Conservation (phyloP, 2,888 invertebrate genomes). For the Leuctra nigra region DNA sequence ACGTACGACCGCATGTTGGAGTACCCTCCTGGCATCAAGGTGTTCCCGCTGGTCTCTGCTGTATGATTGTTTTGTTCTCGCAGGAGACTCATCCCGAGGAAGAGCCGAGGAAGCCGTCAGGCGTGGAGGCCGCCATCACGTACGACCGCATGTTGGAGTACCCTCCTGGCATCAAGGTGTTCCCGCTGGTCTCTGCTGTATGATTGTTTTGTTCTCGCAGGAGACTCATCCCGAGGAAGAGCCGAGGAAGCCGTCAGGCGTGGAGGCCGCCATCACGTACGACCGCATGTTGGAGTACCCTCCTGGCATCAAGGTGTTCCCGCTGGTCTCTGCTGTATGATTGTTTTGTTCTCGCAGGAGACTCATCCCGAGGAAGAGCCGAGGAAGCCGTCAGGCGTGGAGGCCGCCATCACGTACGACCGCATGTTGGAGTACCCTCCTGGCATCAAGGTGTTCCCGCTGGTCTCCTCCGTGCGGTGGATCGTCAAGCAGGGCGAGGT, state of each 20-base stretch:
- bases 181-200: constrained; percentile 4
- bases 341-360: no score
- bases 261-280: neutral
- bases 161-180: neutral
- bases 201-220: no score
- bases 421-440: neutral
- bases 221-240: no score
- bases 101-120: neutral
- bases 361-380: neutral
- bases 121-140: neutral
- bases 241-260: neutral
- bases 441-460: neutral
- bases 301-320: neutral
- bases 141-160: neutral
- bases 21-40: neutral
- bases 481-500: neutral
- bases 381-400: neutral
- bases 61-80: no score
- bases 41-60: neutral
- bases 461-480: neutral
- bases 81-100: no score
- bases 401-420: neutral
- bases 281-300: neutral
- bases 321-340: no score
- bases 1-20: neutral